These are phyloP conservation scores for Atherinomorus stipes DNA, from an alignment of 2,113 vertebrate genomes.

Conservation along the genomic window DNA sequence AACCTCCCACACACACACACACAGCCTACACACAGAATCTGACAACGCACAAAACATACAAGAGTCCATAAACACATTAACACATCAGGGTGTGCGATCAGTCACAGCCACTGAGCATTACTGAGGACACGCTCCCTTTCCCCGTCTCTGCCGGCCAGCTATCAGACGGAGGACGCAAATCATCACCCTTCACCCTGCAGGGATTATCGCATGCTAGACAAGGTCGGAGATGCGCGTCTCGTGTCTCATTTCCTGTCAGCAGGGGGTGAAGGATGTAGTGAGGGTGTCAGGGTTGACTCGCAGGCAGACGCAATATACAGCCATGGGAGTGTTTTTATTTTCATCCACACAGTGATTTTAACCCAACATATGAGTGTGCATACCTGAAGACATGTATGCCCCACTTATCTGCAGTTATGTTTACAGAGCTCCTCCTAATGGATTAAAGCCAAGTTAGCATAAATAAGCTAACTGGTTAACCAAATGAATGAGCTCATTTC, in stretches of 20 bases:
- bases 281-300: slow-evolving; percentile 62
- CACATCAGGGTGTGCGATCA: neutral
- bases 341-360: neutral
- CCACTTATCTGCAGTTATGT: neutral
- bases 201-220: slow-evolving; percentile 55
- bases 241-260: slow-evolving; percentile 70
- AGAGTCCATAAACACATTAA: slow-evolving; percentile 37
- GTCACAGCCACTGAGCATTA: neutral
- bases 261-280: slow-evolving; percentile 47
- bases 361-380: neutral
- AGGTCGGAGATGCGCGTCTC: slow-evolving; percentile 53
- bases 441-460: neutral
- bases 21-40: neutral
- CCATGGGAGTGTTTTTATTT: slow-evolving; percentile 5
- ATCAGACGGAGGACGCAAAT: slow-evolving; percentile 3
- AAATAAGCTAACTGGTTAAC: neutral
- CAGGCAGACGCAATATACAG: slow-evolving; percentile 64
- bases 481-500: neutral
- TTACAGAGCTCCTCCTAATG: neutral
- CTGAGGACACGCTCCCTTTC: slow-evolving; percentile 25
- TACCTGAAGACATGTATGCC: neutral
- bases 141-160: neutral
- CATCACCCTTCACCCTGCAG: slow-evolving; percentile 44
- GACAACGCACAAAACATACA: slow-evolving; percentile 4
- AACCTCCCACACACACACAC: neutral